Conservation (phyloP, 1,140 invertebrate genomes). For the Drepana arcuata region DNA sequence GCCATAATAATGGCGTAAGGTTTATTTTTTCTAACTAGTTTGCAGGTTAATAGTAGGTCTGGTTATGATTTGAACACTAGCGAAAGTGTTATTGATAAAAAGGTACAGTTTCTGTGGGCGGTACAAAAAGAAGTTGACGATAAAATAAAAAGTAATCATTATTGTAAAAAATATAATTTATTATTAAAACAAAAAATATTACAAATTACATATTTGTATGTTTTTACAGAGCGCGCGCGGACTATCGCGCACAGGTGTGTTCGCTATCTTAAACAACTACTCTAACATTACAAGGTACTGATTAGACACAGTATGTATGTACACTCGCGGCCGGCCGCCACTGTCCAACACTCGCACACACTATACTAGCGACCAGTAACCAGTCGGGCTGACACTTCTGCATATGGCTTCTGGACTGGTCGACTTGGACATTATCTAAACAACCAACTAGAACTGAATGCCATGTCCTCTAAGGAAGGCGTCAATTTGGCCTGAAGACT, state of each 20-base stretch:
- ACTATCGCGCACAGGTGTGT: conserved; percentile 30
- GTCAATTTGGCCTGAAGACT: conserved; percentile 82
- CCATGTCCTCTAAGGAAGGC: conserved; percentile 83
- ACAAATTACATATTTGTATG: conserved; percentile 49
- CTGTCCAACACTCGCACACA: conserved; percentile 25
- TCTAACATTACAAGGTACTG: conserved; percentile 46
- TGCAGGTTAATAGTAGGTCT: no score
- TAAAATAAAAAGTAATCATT: conserved; percentile 5
- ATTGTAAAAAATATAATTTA: conserved; percentile 64
- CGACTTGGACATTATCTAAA: conserved; percentile 26
- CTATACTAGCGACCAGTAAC: conserved; percentile 10
- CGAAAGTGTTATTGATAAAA: no score
- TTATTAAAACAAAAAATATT: conserved; percentile 60
- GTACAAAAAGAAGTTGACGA: no score
- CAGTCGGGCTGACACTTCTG: neutral
- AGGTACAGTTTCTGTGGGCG: no score
- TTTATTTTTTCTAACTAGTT: no score
- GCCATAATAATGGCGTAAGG: no score
- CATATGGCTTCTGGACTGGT: conserved; percentile 8
- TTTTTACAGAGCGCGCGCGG: conserved; percentile 42
- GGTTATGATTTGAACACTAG: no score
- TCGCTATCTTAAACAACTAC: conserved; percentile 37
- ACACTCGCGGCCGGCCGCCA: conserved; percentile 35
- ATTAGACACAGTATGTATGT: conserved; percentile 54
- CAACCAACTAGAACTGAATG: conserved; percentile 72